A percentile compares a stretch with the other conserved stretches of the same genome.
Conservation (phyloP, 2,888 invertebrate species). For the Hyposoter didymator region DNA sequence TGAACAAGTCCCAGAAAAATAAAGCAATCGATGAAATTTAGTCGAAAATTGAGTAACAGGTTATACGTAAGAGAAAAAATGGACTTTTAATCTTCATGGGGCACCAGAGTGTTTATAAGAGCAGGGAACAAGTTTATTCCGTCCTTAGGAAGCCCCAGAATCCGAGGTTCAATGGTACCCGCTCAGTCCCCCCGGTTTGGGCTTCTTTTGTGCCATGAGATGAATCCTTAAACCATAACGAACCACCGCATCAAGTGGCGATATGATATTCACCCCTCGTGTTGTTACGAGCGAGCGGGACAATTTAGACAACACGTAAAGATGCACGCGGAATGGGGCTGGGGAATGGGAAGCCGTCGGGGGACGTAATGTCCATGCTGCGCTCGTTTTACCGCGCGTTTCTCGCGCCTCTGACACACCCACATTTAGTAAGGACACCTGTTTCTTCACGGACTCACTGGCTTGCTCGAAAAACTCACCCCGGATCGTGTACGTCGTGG, state of each 20-base stretch:
- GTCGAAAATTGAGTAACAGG: not conserved
- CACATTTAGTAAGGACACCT: constrained; percentile 79
- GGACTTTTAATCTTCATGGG: not conserved
- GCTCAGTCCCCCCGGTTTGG: constrained; percentile 28
- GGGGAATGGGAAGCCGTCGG: not conserved
- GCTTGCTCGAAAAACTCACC: not conserved
- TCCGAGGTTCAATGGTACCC: constrained; percentile 1
- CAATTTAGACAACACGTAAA: constrained; percentile 54
- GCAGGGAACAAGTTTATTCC: constrained; percentile 33
- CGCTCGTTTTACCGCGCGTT: constrained; percentile 35
- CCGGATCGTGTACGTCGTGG: not conserved
- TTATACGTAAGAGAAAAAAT: not conserved
- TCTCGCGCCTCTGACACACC: constrained; percentile 69
- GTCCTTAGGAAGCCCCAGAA: not conserved
- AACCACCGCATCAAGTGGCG: constrained; percentile 74
- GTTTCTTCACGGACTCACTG: constrained; percentile 71
- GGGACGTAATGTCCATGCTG: constrained; percentile 40
- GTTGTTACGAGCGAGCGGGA: constrained; percentile 53
- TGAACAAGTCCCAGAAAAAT: no score
- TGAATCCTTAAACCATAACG: constrained; percentile 31
- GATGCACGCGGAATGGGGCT: constrained; percentile 34
- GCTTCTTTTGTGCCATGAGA: constrained; percentile 45
- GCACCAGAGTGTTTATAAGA: not conserved
- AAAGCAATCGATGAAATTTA: not conserved
- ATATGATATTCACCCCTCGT: constrained; percentile 79